Percentiles rank a stretch among this genome's conserved stretches.
These are phyloP conservation scores for Mustela nigripes DNA, from an alignment of 2,113 vertebrate genomes.

Conservation along the genomic window DNA sequence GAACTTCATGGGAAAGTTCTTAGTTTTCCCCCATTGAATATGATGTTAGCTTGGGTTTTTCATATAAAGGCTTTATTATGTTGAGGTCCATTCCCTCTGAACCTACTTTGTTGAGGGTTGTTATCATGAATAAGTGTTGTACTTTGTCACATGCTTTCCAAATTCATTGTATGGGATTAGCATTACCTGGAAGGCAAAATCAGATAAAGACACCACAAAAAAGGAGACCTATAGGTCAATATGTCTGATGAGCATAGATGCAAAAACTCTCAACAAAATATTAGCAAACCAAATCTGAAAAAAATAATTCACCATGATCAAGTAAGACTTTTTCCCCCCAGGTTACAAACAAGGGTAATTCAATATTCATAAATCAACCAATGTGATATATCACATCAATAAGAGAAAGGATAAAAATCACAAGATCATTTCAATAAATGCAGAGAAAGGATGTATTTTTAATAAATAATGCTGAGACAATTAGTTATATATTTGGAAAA, in stretches of 20 bases:
- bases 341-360: not conserved
- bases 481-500: not conserved
- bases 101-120: not conserved
- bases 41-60: not conserved
- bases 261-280: not conserved
- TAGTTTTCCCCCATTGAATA: not conserved
- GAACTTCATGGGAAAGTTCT: not conserved
- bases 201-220: not conserved
- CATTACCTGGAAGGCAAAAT: not conserved
- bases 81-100: not conserved
- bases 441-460: not conserved
- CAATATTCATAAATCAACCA: not conserved
- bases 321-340: not conserved
- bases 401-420: not conserved
- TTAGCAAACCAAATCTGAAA: not conserved
- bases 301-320: not conserved
- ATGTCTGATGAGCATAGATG: not conserved
- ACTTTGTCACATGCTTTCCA: not conserved
- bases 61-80: not conserved
- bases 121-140: not conserved
- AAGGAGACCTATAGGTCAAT: not conserved
- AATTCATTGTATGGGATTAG: not conserved
- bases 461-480: not conserved
- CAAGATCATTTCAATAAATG: not conserved
- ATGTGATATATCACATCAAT: not conserved